phyloP scores from a whole-genome alignment of 2,113 vertebrate species.

The Nibea coibor region DNA sequence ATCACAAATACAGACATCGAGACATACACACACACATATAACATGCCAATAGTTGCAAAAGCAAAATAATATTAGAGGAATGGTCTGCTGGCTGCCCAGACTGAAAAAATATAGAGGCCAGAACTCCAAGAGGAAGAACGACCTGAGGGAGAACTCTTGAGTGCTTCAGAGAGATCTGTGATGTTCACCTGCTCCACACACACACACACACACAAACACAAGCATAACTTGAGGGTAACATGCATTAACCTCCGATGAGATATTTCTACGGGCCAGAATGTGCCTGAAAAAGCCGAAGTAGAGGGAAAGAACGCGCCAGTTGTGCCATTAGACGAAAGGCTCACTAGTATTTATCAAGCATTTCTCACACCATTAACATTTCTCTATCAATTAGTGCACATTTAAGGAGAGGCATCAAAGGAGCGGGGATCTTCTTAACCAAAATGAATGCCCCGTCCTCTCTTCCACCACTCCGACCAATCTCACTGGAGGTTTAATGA shows the following conservation, averaged over 20 bases:
- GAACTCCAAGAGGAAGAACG: constrained; percentile 17
- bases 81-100: constrained; percentile 4
- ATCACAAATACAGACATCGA: constrained; percentile 8
- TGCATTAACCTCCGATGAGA: constrained; percentile 20
- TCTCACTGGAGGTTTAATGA: constrained; percentile 73
- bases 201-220: constrained; percentile 6
- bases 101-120: constrained; percentile 40
- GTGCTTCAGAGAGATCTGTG: constrained; percentile 47
- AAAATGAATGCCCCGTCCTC: constrained; percentile 45
- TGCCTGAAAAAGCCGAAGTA: neutral
- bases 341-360: constrained; percentile 61
- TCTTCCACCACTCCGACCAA: constrained; percentile 42
- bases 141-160: constrained; percentile 34
- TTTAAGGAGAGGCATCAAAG: constrained; percentile 38
- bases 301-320: neutral
- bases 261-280: constrained; percentile 1
- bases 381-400: constrained; percentile 64
- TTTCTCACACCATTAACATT: constrained; percentile 62
- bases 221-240: constrained; percentile 28
- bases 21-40: neutral
- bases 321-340: constrained; percentile 11
- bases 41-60: constrained; percentile 1
- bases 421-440: constrained; percentile 39
- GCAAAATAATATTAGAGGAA: constrained; percentile 26
- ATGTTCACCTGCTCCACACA: constrained; percentile 10